Percentiles rank a stretch among this genome's conserved stretches.
Evolutionary conservation across 2,888 invertebrate genomes (phyloP).

Genomic region (Pimpla rufipes): DNA sequence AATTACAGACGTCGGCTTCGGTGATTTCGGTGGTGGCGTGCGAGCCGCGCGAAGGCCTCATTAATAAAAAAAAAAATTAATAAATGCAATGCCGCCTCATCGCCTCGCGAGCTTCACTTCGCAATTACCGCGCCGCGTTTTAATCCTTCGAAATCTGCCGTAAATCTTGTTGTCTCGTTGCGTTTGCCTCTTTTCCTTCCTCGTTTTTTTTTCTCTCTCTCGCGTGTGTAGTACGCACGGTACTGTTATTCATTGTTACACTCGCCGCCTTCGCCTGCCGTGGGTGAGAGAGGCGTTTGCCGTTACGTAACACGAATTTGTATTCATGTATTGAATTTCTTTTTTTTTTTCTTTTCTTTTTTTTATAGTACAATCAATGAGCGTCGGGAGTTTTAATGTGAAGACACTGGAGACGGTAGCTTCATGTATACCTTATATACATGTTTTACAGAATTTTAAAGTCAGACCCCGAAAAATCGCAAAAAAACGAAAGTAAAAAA

Average conservation of each 20-base stretch:
- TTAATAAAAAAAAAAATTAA: background rate
- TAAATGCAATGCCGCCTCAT: background rate
- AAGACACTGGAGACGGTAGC: background rate
- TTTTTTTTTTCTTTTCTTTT: conserved; percentile 9
- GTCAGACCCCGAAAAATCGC: too few relatives aligned
- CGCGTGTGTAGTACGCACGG: conserved; percentile 41
- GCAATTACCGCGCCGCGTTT: too few relatives aligned
- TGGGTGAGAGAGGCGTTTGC: conserved; percentile 27
- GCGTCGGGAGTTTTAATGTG: background rate
- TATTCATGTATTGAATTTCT: conserved; percentile 13
- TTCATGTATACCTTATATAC: background rate
- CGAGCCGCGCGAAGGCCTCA: too few relatives aligned
- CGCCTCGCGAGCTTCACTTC: background rate
- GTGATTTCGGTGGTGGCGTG: too few relatives aligned
- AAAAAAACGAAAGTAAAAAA: too few relatives aligned
- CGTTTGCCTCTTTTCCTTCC: background rate
- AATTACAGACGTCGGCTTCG: too few relatives aligned
- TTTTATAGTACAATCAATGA: conserved; percentile 1
- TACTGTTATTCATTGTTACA: conserved; percentile 56
- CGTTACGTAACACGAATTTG: conserved; percentile 43
- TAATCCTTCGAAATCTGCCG: background rate
- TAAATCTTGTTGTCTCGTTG: conserved; percentile 2
- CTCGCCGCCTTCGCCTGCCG: conserved; percentile 33
- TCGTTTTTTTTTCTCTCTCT: conserved; percentile 38
- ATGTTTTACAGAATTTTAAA: background rate